phyloP scores from a whole-genome alignment of 2,888 invertebrate genomes.

The Petrophora chlorosata region DNA sequence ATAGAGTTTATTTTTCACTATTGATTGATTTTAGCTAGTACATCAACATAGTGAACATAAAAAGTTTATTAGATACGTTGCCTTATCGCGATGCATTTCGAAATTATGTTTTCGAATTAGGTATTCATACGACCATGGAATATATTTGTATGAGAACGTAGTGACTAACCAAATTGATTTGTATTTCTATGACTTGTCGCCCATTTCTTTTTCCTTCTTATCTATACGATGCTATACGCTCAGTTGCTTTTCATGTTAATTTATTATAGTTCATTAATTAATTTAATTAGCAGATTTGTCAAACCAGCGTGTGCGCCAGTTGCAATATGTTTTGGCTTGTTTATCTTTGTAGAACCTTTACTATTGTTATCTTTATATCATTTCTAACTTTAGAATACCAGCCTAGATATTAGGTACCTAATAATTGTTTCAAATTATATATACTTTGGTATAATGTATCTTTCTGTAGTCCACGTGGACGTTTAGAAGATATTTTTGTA shows the following conservation, averaged over 20 bases:
- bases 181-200: neutral
- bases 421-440: too few species aligned
- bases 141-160: too few species aligned
- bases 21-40: constrained; percentile 12
- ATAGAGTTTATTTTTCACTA: constrained; percentile 22
- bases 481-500: neutral
- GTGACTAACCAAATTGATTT: neutral
- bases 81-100: constrained; percentile 17
- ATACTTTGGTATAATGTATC: neutral
- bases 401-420: too few species aligned
- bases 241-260: constrained; percentile 23
- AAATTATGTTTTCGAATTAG: constrained; percentile 12
- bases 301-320: constrained; percentile 22
- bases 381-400: too few species aligned
- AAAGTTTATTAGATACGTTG: neutral
- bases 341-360: constrained; percentile 21
- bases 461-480: neutral
- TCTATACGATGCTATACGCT: too few species aligned
- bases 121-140: too few species aligned
- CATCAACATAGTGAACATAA: neutral
- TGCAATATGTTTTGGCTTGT: constrained; percentile 25
- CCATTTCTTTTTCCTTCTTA: constrained; percentile 2
- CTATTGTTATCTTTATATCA: neutral
- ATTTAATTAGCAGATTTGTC: constrained; percentile 13
- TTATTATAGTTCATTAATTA: constrained; percentile 16